A percentile compares a stretch with the other conserved stretches of the same genome.
phyloP scores from a whole-genome alignment of 2,888 invertebrate genomes.

The Zygothrica quintamaculata region DNA sequence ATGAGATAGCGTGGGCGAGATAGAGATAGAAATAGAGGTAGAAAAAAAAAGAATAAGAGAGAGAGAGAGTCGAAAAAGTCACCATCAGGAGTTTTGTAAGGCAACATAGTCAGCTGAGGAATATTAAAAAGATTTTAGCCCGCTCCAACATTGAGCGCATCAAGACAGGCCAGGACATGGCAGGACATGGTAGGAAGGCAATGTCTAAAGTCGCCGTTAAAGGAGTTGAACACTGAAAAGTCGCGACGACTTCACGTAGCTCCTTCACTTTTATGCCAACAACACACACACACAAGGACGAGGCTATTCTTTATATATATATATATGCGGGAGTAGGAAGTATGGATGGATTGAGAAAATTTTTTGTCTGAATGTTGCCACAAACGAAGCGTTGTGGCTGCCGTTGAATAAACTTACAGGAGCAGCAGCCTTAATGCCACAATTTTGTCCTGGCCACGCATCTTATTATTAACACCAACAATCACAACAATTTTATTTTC shows the following conservation, averaged over 20 bases:
- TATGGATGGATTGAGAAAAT: not conserved
- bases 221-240: conserved; percentile 44
- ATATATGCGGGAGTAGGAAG: not conserved
- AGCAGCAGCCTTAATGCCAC: conserved; percentile 16
- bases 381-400: conserved; percentile 55
- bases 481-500: conserved; percentile 39
- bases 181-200: no score
- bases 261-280: conserved; percentile 3
- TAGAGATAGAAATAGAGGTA: conserved; percentile 24
- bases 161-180: conserved; percentile 31
- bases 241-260: conserved; percentile 42
- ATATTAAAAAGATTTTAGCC: conserved; percentile 76
- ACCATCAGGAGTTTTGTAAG: conserved; percentile 35
- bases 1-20: conserved; percentile 13
- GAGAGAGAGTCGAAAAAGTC: conserved; percentile 6
- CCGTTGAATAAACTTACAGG: conserved; percentile 51
- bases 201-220: conserved; percentile 7
- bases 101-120: conserved; percentile 43
- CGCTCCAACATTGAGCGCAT: conserved; percentile 27
- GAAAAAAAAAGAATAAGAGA: no score
- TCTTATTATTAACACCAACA: conserved; percentile 59
- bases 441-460: conserved; percentile 59
- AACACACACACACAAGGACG: not conserved
- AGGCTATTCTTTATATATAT: not conserved
- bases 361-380: conserved; percentile 26